Percentiles rank a stretch among this genome's conserved stretches.
Evolutionary conservation across 2,888 invertebrate species (phyloP).

Genomic region (Cataglyphis albicans): DNA sequence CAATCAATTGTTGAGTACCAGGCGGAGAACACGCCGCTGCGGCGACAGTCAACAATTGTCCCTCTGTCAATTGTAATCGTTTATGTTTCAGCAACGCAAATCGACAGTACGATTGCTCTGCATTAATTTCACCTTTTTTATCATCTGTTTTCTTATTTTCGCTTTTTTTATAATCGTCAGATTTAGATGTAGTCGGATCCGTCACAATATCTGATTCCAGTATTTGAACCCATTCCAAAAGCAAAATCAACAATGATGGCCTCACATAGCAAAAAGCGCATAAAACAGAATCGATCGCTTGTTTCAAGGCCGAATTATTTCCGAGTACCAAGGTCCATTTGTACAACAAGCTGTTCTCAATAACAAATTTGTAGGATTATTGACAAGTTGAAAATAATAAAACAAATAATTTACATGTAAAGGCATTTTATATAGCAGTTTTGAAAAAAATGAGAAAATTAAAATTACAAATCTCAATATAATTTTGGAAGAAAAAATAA

Average conservation of each 20-base stretch:
- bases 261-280: conserved; percentile 95
- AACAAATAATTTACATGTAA: not conserved
- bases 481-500: not conserved
- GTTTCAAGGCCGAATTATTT: conserved; percentile 91
- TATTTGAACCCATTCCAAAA: conserved; percentile 92
- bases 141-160: conserved; percentile 90
- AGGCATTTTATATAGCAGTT: not conserved
- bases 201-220: conserved; percentile 87
- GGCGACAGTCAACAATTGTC: conserved; percentile 92
- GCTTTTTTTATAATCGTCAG: conserved; percentile 88
- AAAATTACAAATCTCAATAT: not conserved
- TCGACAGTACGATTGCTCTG: conserved; percentile 88
- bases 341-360: conserved; percentile 88
- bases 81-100: conserved; percentile 88
- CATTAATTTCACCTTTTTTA: conserved; percentile 88
- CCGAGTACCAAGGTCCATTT: conserved; percentile 92
- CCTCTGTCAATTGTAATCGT: conserved; percentile 88
- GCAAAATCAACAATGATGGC: conserved; percentile 91
- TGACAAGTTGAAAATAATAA: not conserved
- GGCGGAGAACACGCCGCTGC: conserved; percentile 93
- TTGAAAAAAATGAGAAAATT: not conserved
- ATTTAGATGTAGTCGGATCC: conserved; percentile 87
- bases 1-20: conserved; percentile 91
- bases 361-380: conserved; percentile 43
- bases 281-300: conserved; percentile 93